phyloP scores from a whole-genome alignment of 2,888 invertebrate genomes.

The Temnothorax rugatulus region DNA sequence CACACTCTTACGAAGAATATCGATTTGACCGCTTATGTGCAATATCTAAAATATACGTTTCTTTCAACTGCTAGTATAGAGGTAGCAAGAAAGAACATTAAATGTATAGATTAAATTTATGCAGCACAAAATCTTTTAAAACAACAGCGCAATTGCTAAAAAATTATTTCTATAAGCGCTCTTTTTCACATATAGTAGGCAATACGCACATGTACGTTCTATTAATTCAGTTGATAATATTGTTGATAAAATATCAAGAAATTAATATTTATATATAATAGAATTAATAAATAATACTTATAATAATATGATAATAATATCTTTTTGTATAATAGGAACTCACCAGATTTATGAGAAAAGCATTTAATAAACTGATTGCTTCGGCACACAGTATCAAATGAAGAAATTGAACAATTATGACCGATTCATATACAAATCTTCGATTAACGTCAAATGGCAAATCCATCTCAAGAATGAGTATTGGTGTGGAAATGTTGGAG shows the following conservation, averaged over 20 bases:
- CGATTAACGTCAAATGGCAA: not conserved
- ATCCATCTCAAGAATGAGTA: constrained; percentile 14
- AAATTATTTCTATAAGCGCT: no score
- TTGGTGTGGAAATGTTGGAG: constrained; percentile 2
- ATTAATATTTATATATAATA: not conserved
- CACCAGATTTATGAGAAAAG: constrained; percentile 32
- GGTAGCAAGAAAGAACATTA: not conserved
- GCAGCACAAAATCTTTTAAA: not conserved
- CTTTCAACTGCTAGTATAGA: not conserved
- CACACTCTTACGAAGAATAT: no score
- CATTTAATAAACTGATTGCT: not conserved
- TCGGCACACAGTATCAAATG: not conserved
- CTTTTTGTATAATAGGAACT: not conserved
- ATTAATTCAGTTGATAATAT: not conserved
- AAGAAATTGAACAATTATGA: constrained; percentile 27
- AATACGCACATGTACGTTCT: not conserved
- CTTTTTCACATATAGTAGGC: no score
- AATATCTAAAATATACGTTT: no score
- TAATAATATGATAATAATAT: constrained; percentile 23
- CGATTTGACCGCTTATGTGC: no score
- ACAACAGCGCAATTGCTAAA: no score
- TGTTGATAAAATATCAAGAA: not conserved
- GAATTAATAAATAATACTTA: not conserved
- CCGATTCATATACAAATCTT: constrained; percentile 14
- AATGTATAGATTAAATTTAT: not conserved